Percentiles rank a stretch among this genome's conserved stretches.
These are phyloP conservation scores for Hassar affinis DNA, from an alignment of 2,113 vertebrate genomes.

Conservation along the genomic window DNA sequence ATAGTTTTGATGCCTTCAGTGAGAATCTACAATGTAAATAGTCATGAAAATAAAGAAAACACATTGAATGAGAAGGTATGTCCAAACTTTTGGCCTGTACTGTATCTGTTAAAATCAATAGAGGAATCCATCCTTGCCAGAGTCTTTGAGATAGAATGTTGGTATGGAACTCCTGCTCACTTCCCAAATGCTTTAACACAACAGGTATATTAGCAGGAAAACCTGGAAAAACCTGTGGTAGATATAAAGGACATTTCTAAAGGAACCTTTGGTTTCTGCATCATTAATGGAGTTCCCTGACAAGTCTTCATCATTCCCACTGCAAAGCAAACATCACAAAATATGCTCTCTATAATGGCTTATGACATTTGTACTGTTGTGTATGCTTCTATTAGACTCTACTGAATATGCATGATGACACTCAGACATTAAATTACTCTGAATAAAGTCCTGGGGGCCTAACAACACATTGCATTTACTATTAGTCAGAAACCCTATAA, in stretches of 20 bases:
- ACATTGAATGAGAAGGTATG: too few species aligned
- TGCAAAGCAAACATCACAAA: neutral
- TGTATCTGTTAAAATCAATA: too few species aligned
- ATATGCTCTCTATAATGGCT: neutral
- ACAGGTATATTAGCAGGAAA: neutral
- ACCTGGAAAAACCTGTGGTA: neutral
- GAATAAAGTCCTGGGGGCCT: neutral
- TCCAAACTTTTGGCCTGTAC: too few species aligned
- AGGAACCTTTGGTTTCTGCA: neutral
- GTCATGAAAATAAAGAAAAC: too few species aligned
- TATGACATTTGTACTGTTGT: neutral
- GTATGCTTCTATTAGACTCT: neutral
- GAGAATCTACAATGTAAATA: too few species aligned
- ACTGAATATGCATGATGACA: conserved; percentile 17
- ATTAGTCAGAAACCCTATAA: conserved; percentile 14
- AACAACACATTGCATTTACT: conserved; percentile 26
- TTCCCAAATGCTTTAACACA: neutral
- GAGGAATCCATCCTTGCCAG: neutral
- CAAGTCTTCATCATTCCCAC: neutral
- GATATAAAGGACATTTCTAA: neutral
- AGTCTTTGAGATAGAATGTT: neutral
- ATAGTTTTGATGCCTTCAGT: too few species aligned
- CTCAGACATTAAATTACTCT: conserved; percentile 4
- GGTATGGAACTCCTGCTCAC: neutral
- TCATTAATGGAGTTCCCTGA: neutral